Conservation (phyloP, 2,888 invertebrate genomes). For the Philereme transversata region DNA sequence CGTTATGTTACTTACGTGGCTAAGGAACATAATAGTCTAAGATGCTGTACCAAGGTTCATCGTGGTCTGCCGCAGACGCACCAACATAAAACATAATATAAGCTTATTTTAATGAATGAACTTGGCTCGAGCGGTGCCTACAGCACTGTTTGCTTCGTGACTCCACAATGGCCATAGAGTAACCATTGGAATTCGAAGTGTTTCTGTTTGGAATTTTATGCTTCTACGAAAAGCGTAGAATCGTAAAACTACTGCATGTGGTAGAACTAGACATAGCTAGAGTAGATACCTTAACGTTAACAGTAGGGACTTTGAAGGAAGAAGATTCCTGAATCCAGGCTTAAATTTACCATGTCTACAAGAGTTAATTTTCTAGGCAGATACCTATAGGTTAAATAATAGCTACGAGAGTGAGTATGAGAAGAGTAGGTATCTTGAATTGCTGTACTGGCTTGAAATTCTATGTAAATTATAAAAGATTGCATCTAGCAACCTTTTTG, state of each 20-base stretch:
- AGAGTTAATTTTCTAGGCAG: too few relatives aligned
- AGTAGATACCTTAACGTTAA: too few relatives aligned
- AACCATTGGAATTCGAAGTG: slow-evolving; percentile 33
- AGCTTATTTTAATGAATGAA: slow-evolving; percentile 78
- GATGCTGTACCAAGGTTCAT: not conserved
- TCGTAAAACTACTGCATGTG: too few relatives aligned
- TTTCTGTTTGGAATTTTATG: not conserved
- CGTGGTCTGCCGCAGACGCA: slow-evolving; percentile 12
- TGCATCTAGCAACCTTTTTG: slow-evolving; percentile 26
- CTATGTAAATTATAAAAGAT: not conserved
- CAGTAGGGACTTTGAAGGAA: too few relatives aligned
- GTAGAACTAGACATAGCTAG: too few relatives aligned
- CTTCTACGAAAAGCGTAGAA: not conserved
- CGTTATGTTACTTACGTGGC: too few relatives aligned
- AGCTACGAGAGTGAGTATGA: too few relatives aligned
- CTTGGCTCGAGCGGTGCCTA: slow-evolving; percentile 56
- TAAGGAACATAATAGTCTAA: too few relatives aligned
- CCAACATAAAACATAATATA: slow-evolving; percentile 35
- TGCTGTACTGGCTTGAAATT: slow-evolving; percentile 5
- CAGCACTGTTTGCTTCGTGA: slow-evolving; percentile 66
- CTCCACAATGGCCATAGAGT: slow-evolving; percentile 62
- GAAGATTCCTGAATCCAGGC: too few relatives aligned
- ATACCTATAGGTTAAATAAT: too few relatives aligned
- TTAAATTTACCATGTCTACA: too few relatives aligned
- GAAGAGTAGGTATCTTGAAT: too few relatives aligned